Evolutionary conservation across 2,888 invertebrate genomes (phyloP), one percentile per base, ranked within the genome.

Genomic region (Drosophila affinis): DNA sequence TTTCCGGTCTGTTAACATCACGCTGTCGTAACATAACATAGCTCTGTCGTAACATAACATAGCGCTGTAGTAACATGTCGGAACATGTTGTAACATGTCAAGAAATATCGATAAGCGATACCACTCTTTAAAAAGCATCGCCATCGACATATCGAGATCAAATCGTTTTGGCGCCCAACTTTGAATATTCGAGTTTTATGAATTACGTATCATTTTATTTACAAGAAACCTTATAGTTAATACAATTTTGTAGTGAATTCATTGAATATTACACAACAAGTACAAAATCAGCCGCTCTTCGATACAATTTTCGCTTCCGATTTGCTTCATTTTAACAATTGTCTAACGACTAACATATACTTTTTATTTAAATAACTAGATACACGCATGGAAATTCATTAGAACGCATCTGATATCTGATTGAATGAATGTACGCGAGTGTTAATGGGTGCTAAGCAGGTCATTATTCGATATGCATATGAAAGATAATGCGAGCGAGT

Each of bases 291-390:
- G 7, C 39, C 39, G n/a, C 39, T 39, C 56, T 75, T 82, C 55
- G 73, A 78, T 75, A 59, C 34, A 65, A 64, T 64, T 72, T 76
- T 68, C 49, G 68, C 70, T 70, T 71, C 55, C 53, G 54, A 65
- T 49, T 55, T 44, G 62, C 54, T 75, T 67, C 52, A 78, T 75
- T 81, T 74, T 83, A 78, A 86, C 89, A 90, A 89, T 90, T 91
- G 88, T 90, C 91, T 90, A 90, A 87, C 80, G 89, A 90, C 90
- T 90, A 89, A 83, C 77, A 82, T 85, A 79, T 79, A 75, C 80
- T 61, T 76, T 83, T 88, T 87, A 88, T 88, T 80, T 88, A 82
- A 89, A 90, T 90, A 91, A 89, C 90, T 90, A 90, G 89, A 90
- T 90, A 87, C 89, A 90, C 89, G 84, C 87, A 77, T 81, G 86